Evolutionary conservation across 2,888 invertebrate species (phyloP), one percentile per base, ranked within the genome.

Genomic region (Drosophila pseudotakahashii): DNA sequence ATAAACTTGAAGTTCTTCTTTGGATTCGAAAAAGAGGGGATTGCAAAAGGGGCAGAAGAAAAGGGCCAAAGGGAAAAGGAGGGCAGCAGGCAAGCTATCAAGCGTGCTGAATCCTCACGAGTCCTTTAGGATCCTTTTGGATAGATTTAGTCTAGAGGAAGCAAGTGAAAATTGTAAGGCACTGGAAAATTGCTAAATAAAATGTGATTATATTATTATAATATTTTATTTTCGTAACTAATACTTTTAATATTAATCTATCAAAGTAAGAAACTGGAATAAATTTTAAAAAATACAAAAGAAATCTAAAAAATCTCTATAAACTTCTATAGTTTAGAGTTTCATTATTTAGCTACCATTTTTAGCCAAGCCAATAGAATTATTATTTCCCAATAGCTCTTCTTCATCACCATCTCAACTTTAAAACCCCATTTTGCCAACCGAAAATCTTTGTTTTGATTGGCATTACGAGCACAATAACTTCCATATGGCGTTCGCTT

Each of bases 401-500:
- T 26, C 30, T 16, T 26, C 30, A 7, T 11, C 2, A 2, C 11
- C 14, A 16, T 48, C 16, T 48, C 32, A 32, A 32, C 32, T 16
- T 7, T 7, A 10, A 47, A 16, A 57, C 39, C 58, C 58, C 71
- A 54, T 47, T 26, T 54, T 67, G 62, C 44, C 26, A 34, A n/a
- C 32, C 11, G 37, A 11, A 44, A 42, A 59, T 68, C 72, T 37
- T 42, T 59, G 62, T 68, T 72, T 72, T 68, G 60, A 68, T 68
- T 72, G 73, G 72, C 67, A 73, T 72, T 50, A 73, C 73, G 73
- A 37, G 61, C 57, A 70, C 67, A 47, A n/a, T 23, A 39, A 30
- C 16, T 44, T 30, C 7, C 16, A 30, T 19, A 26, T 30, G 14
- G 42, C 39, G 39, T 37, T 39, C 48, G 32, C 19, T 19, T 47